phyloP scores from a whole-genome alignment of 2,113 vertebrate genomes.

The Ceyx margarethae region DNA sequence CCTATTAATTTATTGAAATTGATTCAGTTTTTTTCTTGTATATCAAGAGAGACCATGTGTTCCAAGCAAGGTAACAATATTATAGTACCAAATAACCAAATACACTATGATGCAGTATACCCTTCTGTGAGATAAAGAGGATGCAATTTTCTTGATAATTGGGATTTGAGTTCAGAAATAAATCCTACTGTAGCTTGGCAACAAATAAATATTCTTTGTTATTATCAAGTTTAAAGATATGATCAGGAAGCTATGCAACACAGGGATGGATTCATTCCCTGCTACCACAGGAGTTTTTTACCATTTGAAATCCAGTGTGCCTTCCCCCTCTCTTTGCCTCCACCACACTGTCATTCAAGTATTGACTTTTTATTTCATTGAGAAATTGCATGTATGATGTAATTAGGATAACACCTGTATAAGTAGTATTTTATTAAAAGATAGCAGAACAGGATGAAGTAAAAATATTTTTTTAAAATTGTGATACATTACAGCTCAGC shows the following conservation, averaged over 20 bases:
- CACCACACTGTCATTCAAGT: constrained; percentile 39
- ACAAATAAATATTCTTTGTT: constrained; percentile 75
- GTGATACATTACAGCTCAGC: not conserved
- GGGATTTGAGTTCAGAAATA: constrained; percentile 72
- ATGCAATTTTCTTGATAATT: constrained; percentile 73
- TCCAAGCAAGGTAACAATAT: constrained; percentile 81
- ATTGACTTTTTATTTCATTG: constrained; percentile 69
- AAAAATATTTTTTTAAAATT: constrained; percentile 4
- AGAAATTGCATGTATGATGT: constrained; percentile 23
- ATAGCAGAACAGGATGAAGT: constrained; percentile 37
- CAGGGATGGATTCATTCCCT: constrained; percentile 59
- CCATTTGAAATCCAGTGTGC: constrained; percentile 42
- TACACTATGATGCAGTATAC: constrained; percentile 71
- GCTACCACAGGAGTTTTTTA: constrained; percentile 54
- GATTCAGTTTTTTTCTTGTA: constrained; percentile 79
- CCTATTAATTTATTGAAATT: constrained; percentile 87
- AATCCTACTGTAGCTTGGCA: constrained; percentile 63
- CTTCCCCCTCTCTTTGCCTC: too few relatives aligned
- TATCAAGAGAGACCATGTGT: constrained; percentile 82
- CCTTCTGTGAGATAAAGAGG: constrained; percentile 70
- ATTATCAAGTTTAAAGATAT: constrained; percentile 68
- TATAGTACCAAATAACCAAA: constrained; percentile 77
- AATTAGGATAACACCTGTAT: constrained; percentile 64
- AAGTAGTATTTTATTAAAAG: constrained; percentile 67
- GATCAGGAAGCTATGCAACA: constrained; percentile 60